Evolutionary conservation across 2,888 invertebrate genomes (phyloP), one percentile per base, ranked within the genome.

Genomic region (Holacanthella duospinosa): DNA sequence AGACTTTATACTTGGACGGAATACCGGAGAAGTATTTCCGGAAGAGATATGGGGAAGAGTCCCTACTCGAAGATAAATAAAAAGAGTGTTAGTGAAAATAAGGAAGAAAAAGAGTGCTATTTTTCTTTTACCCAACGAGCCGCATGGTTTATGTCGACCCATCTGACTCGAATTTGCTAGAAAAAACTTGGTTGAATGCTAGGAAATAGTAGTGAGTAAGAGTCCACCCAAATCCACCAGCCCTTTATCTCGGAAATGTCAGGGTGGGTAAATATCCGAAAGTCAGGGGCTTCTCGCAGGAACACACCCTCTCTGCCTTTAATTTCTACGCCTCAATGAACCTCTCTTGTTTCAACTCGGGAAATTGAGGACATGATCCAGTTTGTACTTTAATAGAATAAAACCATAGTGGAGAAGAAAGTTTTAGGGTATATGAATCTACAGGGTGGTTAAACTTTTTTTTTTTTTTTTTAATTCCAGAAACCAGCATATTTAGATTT

Each of bases 31-130:
- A 9, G 12, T 4, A 21, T 4, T 48, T 21, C 12, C 6, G 16
- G 36, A 16, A 36, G 36, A 21, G 48, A 4, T 21, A 21, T 4
- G 16, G 12, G 48, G 21, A 48, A 48, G 48, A 9, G 48, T 48
- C 19, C 4, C 48, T 21, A 16, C 36, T 36, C 16, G 9, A 6
- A 36, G 48, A 48, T 48, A 48, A 36, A 21, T 48, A 48, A 48
- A 48, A n/a, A 48, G 6, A 48, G 48, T 48, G 48, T 48, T 48
- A 21, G 48, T 48, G 48, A 48, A n/a, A 48, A 48, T 48, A 48
- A 21, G 48, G 48, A 36, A 48, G 21, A 21, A 48, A n/a, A 48
- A 9, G 48, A 21, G n/a, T 48, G 16, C 48, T 48, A 48, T 48
- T 48, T 48, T 48, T 48, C 48, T 48, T 48, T 21, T 48, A 16